Percentiles rank a stretch among this genome's conserved stretches.
These are phyloP conservation scores for Sprattus sprattus DNA, from an alignment of 2,113 vertebrate species.

Conservation along the genomic window DNA sequence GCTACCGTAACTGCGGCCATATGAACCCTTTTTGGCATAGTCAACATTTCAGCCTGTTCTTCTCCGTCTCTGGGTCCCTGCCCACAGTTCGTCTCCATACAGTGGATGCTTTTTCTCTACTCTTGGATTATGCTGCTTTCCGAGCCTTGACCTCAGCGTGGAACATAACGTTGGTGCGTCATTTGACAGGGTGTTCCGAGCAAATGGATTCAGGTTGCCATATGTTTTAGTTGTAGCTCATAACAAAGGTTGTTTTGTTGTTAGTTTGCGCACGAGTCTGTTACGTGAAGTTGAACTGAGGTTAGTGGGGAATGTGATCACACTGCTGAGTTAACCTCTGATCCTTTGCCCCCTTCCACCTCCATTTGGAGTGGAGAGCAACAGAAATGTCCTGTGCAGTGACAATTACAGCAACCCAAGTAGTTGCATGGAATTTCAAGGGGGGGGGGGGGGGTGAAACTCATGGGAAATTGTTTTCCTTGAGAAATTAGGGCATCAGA, in stretches of 20 bases:
- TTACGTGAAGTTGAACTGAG: neutral
- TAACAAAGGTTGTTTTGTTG: neutral
- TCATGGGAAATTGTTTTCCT: neutral
- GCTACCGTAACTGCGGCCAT: neutral
- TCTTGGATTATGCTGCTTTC: neutral
- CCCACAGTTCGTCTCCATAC: neutral
- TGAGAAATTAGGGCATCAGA: neutral
- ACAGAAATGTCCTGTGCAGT: neutral
- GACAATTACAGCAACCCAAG: neutral
- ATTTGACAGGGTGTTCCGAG: neutral
- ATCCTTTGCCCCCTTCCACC: neutral
- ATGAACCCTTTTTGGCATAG: neutral
- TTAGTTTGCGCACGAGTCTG: neutral
- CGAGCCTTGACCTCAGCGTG: neutral
- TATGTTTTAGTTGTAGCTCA: neutral
- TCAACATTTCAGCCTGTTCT: neutral
- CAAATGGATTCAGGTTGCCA: neutral
- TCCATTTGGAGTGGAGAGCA: neutral
- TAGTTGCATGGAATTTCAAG: neutral
- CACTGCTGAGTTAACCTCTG: neutral
- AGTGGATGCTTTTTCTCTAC: neutral
- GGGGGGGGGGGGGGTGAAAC: neutral
- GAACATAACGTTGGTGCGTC: neutral
- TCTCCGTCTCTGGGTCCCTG: neutral
- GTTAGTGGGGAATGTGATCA: conserved; percentile 1